phyloP scores from a whole-genome alignment of 1,140 invertebrate species.

The Hydropsyche tenuis region DNA sequence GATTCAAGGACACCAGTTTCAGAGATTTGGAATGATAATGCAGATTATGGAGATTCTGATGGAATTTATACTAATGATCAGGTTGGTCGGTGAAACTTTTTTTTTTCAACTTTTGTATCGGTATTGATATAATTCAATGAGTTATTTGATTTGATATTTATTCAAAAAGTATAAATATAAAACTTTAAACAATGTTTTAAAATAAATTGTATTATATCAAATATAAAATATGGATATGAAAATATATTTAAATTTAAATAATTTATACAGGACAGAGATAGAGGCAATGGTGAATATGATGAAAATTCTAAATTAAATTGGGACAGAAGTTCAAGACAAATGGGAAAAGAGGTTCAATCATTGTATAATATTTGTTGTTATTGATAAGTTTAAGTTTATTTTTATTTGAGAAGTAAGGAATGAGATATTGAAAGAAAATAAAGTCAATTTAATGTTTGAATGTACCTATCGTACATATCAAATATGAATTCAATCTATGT shows the following conservation, averaged over 20 bases:
- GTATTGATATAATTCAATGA: no score
- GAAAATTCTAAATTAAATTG: slow-evolving; percentile 12
- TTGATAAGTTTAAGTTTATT: neutral
- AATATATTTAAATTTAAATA: neutral
- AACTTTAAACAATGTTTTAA: no score
- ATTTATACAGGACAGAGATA: neutral
- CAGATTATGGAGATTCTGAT: no score
- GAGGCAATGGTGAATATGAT: neutral
- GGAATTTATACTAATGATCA: no score
- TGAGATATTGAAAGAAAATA: no score
- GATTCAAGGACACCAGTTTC: no score
- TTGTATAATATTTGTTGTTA: neutral
- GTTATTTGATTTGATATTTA: no score
- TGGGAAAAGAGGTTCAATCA: neutral
- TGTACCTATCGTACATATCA: neutral
- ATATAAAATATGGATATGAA: neutral
- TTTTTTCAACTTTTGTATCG: no score
- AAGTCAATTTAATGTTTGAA: neutral
- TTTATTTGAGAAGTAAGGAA: no score
- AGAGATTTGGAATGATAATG: no score
- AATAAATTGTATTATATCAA: neutral
- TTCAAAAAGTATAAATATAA: no score
- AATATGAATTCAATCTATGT: neutral
- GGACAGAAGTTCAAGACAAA: slow-evolving; percentile 6
- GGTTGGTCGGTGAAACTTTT: no score